phyloP scores from a whole-genome alignment of 92 coral and sea anemone genomes.

The Paramuricea clavata region DNA sequence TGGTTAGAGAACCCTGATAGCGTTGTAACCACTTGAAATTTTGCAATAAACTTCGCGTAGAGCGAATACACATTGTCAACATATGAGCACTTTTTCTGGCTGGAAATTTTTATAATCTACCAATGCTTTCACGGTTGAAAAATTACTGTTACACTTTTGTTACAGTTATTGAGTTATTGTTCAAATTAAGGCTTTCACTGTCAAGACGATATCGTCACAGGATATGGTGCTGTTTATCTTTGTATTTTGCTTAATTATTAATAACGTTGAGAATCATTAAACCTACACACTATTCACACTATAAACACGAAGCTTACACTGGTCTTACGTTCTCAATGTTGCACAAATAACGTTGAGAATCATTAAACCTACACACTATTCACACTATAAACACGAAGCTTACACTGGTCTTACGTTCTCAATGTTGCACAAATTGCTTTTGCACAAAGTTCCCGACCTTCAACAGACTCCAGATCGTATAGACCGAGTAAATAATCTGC shows the following conservation, averaged over 20 bases:
- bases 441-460: slow-evolving; percentile 44
- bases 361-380: not conserved
- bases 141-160: too few relatives aligned
- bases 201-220: too few relatives aligned
- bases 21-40: not conserved
- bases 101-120: too few relatives aligned
- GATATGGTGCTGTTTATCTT: too few relatives aligned
- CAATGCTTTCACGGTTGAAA: too few relatives aligned
- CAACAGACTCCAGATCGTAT: slow-evolving; percentile 38
- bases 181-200: too few relatives aligned
- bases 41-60: too few relatives aligned
- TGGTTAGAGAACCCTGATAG: not conserved
- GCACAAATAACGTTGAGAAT: slow-evolving; percentile 26
- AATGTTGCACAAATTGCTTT: slow-evolving; percentile 46
- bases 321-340: slow-evolving; percentile 11
- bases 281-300: not conserved
- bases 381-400: not conserved
- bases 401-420: not conserved
- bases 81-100: too few relatives aligned
- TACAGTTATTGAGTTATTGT: too few relatives aligned
- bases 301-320: not conserved
- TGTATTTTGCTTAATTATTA: too few relatives aligned
- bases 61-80: too few relatives aligned
- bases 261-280: not conserved
- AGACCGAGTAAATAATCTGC: slow-evolving; percentile 50